Evolutionary conservation across 2,888 invertebrate genomes (phyloP), one percentile per base, ranked within the genome.

Genomic region (Lithophane ornitopus): DNA sequence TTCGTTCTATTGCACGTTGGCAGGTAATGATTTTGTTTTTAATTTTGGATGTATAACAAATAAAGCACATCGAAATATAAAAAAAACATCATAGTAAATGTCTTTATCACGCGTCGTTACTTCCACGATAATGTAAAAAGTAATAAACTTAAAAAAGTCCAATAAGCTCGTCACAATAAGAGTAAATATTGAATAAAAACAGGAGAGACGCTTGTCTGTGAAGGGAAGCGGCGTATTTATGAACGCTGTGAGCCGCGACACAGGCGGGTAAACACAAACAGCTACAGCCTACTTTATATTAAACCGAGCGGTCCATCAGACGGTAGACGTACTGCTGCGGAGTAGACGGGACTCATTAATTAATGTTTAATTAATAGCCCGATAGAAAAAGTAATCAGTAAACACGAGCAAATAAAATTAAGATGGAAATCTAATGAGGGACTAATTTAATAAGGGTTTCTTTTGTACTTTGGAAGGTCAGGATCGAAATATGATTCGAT

Each of bases 221-320:
- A 90, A 91, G 92, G 92, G 91, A 92, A 92, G 91, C 88, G 87
- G 90, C 89, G 93, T 94, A 93, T 94, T 95, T 94, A 95, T 94
- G 93, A 94, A 93, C 92, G 90, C 91, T 90, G 93, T 90, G 93
- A 94, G 90, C 89, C 90, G 93, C 90, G 93, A 94, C 93, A 94
- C 91, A 92, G 93, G 75, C 92, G 91, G 87, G 94, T 93, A 95
- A 94, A 94, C 34, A 34, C 34, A 34, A 34, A 34, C 34, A 34
- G 34, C 34, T 34, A 34, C 92, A 94, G 92, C 92, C 94, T 94
- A 92, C 93, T 94, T 94, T 94, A 94, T 94, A 95, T 95, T 94
- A 95, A 95, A 93, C 92, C 91, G 90, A 91, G 91, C 91, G 85
- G 85, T 78, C 85, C 75, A 75, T 84, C 85, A 85, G 79, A 71